Base-by-base conservation (phyloP, 2,797 vertebrate species). In the Iguana delicatissima region DNA sequence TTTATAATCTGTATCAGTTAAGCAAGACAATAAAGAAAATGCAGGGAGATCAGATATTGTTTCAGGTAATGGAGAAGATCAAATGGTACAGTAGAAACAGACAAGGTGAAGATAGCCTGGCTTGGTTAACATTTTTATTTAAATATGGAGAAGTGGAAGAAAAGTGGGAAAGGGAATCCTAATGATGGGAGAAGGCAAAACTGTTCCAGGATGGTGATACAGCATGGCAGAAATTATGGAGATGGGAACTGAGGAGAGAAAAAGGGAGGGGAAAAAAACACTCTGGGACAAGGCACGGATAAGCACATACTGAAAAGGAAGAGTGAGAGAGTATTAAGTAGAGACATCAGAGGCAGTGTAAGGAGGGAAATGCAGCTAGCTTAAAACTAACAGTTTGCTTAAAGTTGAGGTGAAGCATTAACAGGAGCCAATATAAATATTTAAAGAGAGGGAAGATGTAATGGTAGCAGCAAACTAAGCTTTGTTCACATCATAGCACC, bases 371-470 rank as follows among this genome's bases (percentile, higher is more conserved):
- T 73, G n/a, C 29, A 72, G 20, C 5, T 64, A 22, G 64, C 29
- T 42, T 38, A 50, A 76, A 38, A 6, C 79, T 72, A 42, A 18
- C 38, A 46, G 55, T 69, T n/a, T 59, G 89, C 67, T 80, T 80
- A n/a, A 82, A 62, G 55, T 62, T 85, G 64, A 4, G 22, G 57
- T 52, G 57, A 83, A 82, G 46, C 29, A 29, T 35, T 24, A 52
- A 42, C 26, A 13, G 32, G 79, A 82, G 85, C 80, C 85, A 90
- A 42, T 38, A 90, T 82, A 90, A 90, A 90, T 83, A 62, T 90
- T 90, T 86, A 90, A 90, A 69, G 46, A 76, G 79, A 52, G 57
- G 69, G 55, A 38, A 90, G 79, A 76, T 81, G 46, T 55, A 35
- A 62, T 32, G n/a, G 42, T 64, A 81, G 79, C 67, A 82, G 79